Base-by-base conservation (phyloP, 1,140 invertebrate genomes). In the Heliconius congener region DNA sequence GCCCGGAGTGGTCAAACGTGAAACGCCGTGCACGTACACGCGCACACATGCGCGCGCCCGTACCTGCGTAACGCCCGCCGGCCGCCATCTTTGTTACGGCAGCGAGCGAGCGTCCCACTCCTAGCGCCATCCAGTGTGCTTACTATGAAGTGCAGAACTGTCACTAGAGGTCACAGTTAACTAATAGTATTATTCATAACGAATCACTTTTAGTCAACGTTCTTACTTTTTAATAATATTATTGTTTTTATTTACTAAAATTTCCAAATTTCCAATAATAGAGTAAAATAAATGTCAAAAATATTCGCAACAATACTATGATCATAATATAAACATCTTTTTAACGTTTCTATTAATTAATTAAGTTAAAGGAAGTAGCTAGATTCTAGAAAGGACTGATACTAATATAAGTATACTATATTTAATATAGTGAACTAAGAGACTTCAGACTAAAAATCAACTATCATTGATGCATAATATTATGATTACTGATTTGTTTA, bases 1-100 rank as follows among this genome's bases (percentile, higher is more conserved):
- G 85, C 73, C 76, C 84, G 91, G 89, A 94, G 91, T 93, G 93
- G 93, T 93, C 93, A 93, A 94, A 94, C 93, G 91, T 94, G 93
- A 94, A 94, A 94, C 93, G 91, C 85, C 86, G 89, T 92, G 84
- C 84, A 88, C 83, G 86, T 90, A 90, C 89, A 92, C 89, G 94
- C 91, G 78, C 86, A 92, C 89, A 94, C 93, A 90, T 37, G 6
- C n/a, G 37, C 37, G 4, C 13, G 8, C 19, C 3, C 88, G 85
- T 93, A 93, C 92, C 89, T 93, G 89, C 88, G 87, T 90, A 91
- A 87, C 90, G 92, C 85, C 90, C 88, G 85, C 86, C 87, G 85
- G 88, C 90, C 92, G 93, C 93, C 93, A 94, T 94, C 87, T 93
- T 94, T 90, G 86, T 89, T 89, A 83, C 85, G 86, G 92, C 81